Conservation (phyloP, 2,797 vertebrate species). For the Bradypus variegatus region DNA sequence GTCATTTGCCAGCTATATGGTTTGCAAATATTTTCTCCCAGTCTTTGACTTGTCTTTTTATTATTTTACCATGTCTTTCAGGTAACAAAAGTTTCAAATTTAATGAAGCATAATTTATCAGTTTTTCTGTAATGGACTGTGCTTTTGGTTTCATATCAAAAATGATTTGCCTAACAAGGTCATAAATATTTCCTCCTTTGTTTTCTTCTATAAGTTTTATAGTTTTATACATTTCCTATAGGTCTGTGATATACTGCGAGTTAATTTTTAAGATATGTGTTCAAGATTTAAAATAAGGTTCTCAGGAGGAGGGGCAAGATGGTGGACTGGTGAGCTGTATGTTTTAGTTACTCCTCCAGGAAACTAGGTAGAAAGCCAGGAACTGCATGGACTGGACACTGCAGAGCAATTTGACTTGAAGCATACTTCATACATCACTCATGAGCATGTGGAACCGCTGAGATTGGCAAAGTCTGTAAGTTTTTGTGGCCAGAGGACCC, state of each 20-base stretch:
- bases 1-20: background rate
- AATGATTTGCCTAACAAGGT: background rate
- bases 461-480: no score
- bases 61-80: background rate
- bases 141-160: background rate
- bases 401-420: no score
- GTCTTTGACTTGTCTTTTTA: background rate
- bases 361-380: no score
- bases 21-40: conserved; percentile 10
- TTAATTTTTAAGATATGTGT: background rate
- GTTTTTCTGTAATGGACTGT: background rate
- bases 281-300: background rate
- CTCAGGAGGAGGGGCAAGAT: no score
- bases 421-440: no score
- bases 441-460: no score
- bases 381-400: no score
- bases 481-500: no score
- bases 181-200: background rate
- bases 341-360: no score
- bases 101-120: background rate
- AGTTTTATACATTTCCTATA: no score
- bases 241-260: no score
- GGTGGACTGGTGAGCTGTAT: no score
- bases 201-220: background rate
- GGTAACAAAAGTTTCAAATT: background rate